Evolutionary conservation across 2,113 vertebrate species (phyloP).

Genomic region (Lanius ludovicianus): DNA sequence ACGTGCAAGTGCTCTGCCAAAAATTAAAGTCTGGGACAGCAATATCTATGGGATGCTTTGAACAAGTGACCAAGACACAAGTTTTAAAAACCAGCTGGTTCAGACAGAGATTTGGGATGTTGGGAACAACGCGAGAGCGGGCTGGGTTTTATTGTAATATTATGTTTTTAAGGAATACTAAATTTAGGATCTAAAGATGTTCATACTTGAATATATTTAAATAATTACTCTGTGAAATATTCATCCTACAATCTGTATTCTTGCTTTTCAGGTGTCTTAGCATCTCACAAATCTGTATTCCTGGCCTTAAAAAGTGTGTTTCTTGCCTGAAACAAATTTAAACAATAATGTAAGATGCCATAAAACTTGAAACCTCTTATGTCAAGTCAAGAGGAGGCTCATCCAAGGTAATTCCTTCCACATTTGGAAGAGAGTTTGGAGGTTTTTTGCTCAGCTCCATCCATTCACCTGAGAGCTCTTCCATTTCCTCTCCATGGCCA

Average conservation of each 20-base stretch:
- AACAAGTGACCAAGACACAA: not conserved
- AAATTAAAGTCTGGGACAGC: constrained; percentile 13
- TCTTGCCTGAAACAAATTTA: constrained; percentile 61
- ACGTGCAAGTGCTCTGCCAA: not conserved
- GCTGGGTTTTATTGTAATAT: constrained; percentile 50
- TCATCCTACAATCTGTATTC: constrained; percentile 68
- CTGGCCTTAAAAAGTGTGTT: constrained; percentile 67
- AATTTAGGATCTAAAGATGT: constrained; percentile 64
- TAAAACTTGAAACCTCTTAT: constrained; percentile 34
- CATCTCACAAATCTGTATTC: constrained; percentile 50
- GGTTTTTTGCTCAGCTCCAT: not conserved
- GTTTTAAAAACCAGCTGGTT: not conserved
- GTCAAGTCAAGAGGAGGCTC: constrained; percentile 17
- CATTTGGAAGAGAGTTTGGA: not conserved
- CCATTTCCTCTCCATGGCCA: not conserved
- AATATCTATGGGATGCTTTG: not conserved
- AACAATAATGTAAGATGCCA: constrained; percentile 61
- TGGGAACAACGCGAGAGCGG: not conserved
- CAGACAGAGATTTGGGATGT: not conserved
- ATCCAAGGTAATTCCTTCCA: not conserved
- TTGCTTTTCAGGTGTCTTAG: constrained; percentile 66
- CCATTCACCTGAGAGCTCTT: not conserved
- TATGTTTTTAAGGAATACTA: constrained; percentile 60
- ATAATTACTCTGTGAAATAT: constrained; percentile 67
- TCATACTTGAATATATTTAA: constrained; percentile 69